Evolutionary conservation across 2,888 invertebrate species (phyloP).

Genomic region (Acanthosepion esculentum): DNA sequence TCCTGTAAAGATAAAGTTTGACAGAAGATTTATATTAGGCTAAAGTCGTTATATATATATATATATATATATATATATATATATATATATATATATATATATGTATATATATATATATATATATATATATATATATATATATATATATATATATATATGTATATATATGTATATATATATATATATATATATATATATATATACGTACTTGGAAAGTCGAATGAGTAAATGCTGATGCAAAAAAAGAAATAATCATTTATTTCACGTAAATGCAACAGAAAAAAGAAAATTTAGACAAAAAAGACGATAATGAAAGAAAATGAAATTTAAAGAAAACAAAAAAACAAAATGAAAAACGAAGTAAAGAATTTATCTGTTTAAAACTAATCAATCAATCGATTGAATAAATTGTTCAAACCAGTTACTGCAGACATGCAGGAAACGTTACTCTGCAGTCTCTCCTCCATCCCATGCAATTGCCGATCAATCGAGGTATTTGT

Average conservation of each 20-base stretch:
- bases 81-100: neutral
- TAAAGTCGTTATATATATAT: no score
- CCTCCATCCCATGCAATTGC: neutral
- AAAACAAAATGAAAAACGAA: no score
- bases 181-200: slow-evolving; percentile 4
- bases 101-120: neutral
- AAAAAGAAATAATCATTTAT: neutral
- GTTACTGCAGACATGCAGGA: neutral
- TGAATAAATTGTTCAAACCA: neutral
- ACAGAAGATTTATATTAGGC: no score
- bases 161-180: neutral
- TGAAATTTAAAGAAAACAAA: neutral
- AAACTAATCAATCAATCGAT: neutral
- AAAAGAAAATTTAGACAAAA: neutral
- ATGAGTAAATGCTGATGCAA: neutral
- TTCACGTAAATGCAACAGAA: neutral
- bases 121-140: neutral
- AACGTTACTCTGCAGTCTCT: neutral
- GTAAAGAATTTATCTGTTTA: neutral
- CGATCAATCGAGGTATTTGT: neutral
- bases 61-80: neutral
- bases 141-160: neutral
- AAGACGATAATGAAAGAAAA: neutral
- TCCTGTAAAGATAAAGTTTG: no score
- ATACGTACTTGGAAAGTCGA: neutral